These are phyloP conservation scores for Pseudorhombus dupliciocellatus DNA, from an alignment of 2,113 vertebrate species.

Conservation along the genomic window DNA sequence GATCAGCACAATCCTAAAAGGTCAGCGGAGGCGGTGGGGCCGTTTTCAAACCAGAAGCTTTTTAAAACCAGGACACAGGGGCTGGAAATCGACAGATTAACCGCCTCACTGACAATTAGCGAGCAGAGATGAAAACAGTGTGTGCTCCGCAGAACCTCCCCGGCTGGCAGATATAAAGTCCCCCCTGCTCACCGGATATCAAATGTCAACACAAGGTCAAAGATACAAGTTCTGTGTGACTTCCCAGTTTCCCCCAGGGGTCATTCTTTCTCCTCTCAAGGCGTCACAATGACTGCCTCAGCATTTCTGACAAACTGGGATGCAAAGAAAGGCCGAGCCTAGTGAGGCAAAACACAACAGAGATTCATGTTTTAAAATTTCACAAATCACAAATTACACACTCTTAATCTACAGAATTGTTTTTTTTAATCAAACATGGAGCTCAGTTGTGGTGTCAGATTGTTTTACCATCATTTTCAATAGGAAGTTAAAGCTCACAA, in stretches of 20 bases:
- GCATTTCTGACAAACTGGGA: constrained; percentile 18
- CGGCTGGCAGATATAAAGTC: constrained; percentile 33
- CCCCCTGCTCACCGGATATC: constrained; percentile 45
- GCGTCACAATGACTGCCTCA: constrained; percentile 25
- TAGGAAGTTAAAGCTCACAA: neutral
- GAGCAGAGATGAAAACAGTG: constrained; percentile 20
- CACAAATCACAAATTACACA: no score
- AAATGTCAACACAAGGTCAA: constrained; percentile 60
- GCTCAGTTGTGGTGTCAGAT: neutral
- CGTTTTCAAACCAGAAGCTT: constrained; percentile 10
- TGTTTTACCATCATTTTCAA: neutral
- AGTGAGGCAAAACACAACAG: neutral
- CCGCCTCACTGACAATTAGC: constrained; percentile 35
- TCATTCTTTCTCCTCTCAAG: neutral
- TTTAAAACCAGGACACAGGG: constrained; percentile 22
- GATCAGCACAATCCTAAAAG: constrained; percentile 53
- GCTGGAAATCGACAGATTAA: constrained; percentile 39
- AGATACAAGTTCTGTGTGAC: constrained; percentile 11
- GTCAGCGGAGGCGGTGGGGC: constrained; percentile 34
- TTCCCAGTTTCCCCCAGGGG: constrained; percentile 20
- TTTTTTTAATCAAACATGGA: neutral
- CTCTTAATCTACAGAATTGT: no score
- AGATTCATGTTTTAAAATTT: no score
- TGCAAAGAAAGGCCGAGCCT: neutral
- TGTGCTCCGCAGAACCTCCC: constrained; percentile 13